Evolutionary conservation across 1,140 invertebrate species (phyloP).

Genomic region (Neotoxoptera formosana): DNA sequence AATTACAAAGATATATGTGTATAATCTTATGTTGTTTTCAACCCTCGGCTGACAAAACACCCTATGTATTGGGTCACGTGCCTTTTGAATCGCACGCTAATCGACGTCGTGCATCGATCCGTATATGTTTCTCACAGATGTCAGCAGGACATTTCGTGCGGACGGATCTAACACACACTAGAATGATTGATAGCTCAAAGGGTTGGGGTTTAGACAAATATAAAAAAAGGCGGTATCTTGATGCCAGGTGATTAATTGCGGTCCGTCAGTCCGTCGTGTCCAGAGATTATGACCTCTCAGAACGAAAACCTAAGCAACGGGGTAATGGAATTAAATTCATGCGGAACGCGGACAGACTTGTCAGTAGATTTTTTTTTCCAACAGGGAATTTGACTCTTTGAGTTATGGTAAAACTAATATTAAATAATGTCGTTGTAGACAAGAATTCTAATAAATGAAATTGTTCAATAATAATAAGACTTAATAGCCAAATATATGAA

Average conservation of each 20-base stretch:
- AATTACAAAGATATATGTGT: neutral
- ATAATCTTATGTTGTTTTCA: slow-evolving; percentile 12
- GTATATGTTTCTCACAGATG: slow-evolving; percentile 48
- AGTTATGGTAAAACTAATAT: neutral
- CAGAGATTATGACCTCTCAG: slow-evolving; percentile 47
- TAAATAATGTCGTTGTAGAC: neutral
- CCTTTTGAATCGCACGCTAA: slow-evolving; percentile 23
- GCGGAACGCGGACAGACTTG: neutral
- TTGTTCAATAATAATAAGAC: neutral
- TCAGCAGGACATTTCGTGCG: slow-evolving; percentile 26
- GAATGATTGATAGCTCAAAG: slow-evolving; percentile 46
- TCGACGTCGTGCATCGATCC: slow-evolving; percentile 32
- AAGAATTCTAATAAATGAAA: neutral
- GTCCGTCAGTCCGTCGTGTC: slow-evolving; percentile 28
- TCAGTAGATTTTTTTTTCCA: slow-evolving; percentile 25
- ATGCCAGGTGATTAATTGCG: slow-evolving; percentile 50
- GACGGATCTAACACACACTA: neutral
- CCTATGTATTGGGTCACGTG: slow-evolving; percentile 38
- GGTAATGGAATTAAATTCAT: slow-evolving; percentile 41
- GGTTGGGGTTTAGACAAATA: slow-evolving; percentile 38
- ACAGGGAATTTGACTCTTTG: neutral
- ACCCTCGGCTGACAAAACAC: neutral
- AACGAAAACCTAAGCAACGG: neutral
- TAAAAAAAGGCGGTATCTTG: slow-evolving; percentile 30
- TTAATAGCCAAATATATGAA: neutral